phyloP scores from a whole-genome alignment of 2,113 vertebrate species.

The Phyllopteryx taeniolatus region DNA sequence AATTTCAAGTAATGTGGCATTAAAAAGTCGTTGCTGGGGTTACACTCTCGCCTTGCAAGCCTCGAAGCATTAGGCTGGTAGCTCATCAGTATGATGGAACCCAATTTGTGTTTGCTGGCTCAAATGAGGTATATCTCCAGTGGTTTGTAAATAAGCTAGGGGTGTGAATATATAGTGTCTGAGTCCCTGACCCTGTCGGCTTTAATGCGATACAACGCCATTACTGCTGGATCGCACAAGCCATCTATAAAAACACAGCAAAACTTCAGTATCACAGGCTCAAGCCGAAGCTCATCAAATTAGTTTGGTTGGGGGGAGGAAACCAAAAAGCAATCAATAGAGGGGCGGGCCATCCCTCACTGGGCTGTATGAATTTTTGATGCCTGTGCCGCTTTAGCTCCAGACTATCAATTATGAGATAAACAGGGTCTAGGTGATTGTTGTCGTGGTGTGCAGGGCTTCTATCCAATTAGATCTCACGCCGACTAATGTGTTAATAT shows the following conservation, averaged over 20 bases:
- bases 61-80: slow-evolving; percentile 6
- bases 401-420: slow-evolving; percentile 73
- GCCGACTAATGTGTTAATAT: slow-evolving; percentile 72
- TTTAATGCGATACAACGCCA: slow-evolving; percentile 65
- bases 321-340: slow-evolving; percentile 70
- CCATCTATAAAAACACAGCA: slow-evolving; percentile 68
- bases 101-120: slow-evolving; percentile 44
- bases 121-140: slow-evolving; percentile 52
- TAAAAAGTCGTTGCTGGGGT: neutral
- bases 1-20: neutral
- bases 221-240: slow-evolving; percentile 58
- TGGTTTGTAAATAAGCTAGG: slow-evolving; percentile 67
- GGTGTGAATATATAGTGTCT: slow-evolving; percentile 70
- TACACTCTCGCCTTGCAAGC: neutral
- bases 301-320: slow-evolving; percentile 61
- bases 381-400: slow-evolving; percentile 65
- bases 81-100: slow-evolving; percentile 39
- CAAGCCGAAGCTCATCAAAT: slow-evolving; percentile 64
- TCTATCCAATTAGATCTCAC: slow-evolving; percentile 70
- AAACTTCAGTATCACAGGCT: slow-evolving; percentile 59
- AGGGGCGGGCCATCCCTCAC: slow-evolving; percentile 47
- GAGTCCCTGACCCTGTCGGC: slow-evolving; percentile 57
- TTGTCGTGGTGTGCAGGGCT: slow-evolving; percentile 71
- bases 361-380: slow-evolving; percentile 67
- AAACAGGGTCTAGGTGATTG: slow-evolving; percentile 74